Base-by-base conservation (phyloP, 2,113 vertebrate genomes). In the Etia nguti region DNA sequence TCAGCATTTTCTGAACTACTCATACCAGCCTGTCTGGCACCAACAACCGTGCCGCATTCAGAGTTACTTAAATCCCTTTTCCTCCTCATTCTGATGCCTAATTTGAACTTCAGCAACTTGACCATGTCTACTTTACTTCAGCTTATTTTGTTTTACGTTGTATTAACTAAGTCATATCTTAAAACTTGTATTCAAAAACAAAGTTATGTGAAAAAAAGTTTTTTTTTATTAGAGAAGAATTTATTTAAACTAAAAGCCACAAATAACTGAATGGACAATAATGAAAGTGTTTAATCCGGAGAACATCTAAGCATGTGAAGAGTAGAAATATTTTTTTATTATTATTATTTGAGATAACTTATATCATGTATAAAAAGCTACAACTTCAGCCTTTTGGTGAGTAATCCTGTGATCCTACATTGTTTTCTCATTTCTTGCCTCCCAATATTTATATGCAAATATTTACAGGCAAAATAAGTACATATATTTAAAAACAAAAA, bases 281-380 rank as follows among this genome's bases (percentile, higher is more conserved):
- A 41, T 41, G 11, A 22, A 68, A 22, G 3, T 0, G 34, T 68
- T 22, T 68, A 68, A 41, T 68, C 11, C 6, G 38, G 62, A 68
- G 62, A 68, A 2, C 11, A 36, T 36, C 4, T 36, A 9, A 36
- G 36, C 36, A 68, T 68, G 11, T 68, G 34, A 68, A 68, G 20
- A 68, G 62, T 2, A 68, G 34, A 22, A 68, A 68, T 0, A 65
- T 7, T n/a, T 38, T 65, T n/a, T 5, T 0, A 22, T 36, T 0
- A 38, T n/a, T 38, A 65, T 65, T 65, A 68, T 11, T 2, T 68
- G 22, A 41, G 2, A 41, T 22, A 68, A 68, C 11, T 41, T 68
- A 62, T n/a, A 34, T 68, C 0, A 0, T 41, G 34, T 41, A 15
- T 68, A 13, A 68, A 68, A 41, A 41, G 62, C 4, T 68, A 20